These are phyloP conservation scores for Bambusicola thoracicus DNA, from an alignment of 2,113 vertebrate species.

Conservation along the genomic window DNA sequence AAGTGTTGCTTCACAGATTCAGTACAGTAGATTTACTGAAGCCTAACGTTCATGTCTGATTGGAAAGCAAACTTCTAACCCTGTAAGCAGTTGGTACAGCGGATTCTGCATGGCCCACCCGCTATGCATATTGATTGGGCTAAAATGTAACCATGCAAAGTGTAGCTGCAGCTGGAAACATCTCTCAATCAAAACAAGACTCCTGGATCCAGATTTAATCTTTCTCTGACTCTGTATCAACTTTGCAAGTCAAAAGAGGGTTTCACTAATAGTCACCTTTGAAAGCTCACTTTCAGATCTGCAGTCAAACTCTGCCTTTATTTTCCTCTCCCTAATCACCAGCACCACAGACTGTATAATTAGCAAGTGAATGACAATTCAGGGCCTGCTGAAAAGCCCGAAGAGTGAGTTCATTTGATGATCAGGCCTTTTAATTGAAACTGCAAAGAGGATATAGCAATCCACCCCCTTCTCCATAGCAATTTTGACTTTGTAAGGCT, in stretches of 20 bases:
- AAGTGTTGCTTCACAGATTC: background rate
- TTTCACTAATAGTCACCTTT: background rate
- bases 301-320: background rate
- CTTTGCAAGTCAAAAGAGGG: constrained; percentile 17
- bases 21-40: constrained; percentile 17
- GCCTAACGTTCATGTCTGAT: background rate
- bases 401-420: background rate
- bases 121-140: background rate
- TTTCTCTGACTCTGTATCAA: background rate
- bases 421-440: background rate
- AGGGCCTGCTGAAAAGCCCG: constrained; percentile 6
- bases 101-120: background rate
- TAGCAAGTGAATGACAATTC: constrained; percentile 32
- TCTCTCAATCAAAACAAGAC: constrained; percentile 8
- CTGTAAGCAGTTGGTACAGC: background rate
- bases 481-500: background rate
- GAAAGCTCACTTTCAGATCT: constrained; percentile 20
- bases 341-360: constrained; percentile 9
- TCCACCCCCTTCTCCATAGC: background rate
- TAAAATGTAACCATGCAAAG: background rate
- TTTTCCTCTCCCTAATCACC: constrained; percentile 43
- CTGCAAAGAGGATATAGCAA: background rate
- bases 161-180: constrained; percentile 1
- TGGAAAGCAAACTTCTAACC: background rate
- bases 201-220: background rate